Conservation (phyloP, 2,888 invertebrate species). For the Agrotis exclamationis region DNA sequence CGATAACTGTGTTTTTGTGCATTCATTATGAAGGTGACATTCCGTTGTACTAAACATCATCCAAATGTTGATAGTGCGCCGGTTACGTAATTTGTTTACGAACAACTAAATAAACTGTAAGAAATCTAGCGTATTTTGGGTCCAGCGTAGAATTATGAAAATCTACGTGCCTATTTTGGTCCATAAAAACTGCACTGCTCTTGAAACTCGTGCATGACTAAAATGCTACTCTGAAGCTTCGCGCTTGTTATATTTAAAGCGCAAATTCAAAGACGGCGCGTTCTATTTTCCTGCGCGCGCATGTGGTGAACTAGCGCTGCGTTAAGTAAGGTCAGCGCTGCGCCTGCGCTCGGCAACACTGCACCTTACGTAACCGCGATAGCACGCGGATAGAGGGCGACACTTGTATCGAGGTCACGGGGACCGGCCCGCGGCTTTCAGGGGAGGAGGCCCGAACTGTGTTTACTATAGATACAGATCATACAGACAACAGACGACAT, state of each 20-base stretch:
- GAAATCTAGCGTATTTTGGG: not conserved
- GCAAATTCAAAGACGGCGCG: slow-evolving; percentile 60
- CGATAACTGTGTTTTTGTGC: slow-evolving; percentile 73
- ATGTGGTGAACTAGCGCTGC: slow-evolving; percentile 74
- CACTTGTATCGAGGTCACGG: slow-evolving; percentile 62
- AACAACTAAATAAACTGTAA: slow-evolving; percentile 6
- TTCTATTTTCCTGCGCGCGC: slow-evolving; percentile 58
- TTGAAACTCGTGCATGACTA: slow-evolving; percentile 47
- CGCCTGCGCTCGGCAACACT: slow-evolving; percentile 68
- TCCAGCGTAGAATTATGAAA: not conserved
- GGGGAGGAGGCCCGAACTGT: slow-evolving; percentile 15
- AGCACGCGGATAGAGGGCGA: slow-evolving; percentile 62
- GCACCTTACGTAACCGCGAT: slow-evolving; percentile 74
- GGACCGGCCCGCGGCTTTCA: slow-evolving; percentile 25
- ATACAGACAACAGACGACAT: slow-evolving; percentile 4
- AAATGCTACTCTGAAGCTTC: slow-evolving; percentile 53
- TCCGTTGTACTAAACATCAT: slow-evolving; percentile 64
- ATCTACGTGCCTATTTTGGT: not conserved
- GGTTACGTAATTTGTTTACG: slow-evolving; percentile 23
- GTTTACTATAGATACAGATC: slow-evolving; percentile 27
- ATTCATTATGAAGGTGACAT: slow-evolving; percentile 81
- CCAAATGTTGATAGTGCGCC: slow-evolving; percentile 24
- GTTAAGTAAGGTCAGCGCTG: slow-evolving; percentile 86
- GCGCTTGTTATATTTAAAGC: slow-evolving; percentile 58
- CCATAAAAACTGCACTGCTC: slow-evolving; percentile 6